Base-by-base conservation (phyloP, 2,113 vertebrate species). In the Plecotus auritus region DNA sequence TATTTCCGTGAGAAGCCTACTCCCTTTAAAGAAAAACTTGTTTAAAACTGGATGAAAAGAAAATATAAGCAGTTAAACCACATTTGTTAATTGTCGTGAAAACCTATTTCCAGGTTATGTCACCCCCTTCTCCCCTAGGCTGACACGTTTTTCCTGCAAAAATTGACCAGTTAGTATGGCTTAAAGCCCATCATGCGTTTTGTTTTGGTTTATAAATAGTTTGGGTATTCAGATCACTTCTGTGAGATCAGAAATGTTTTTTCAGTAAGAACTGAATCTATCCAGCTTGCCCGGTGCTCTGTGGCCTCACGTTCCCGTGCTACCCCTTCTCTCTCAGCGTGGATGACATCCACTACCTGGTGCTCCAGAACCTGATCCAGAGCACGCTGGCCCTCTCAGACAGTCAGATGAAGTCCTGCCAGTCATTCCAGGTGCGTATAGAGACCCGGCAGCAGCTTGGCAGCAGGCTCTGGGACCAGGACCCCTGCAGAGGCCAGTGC, bases 331-430 rank as follows among this genome's bases (percentile, higher is more conserved):
- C 26, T 97, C 96, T 51, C 98, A 99, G 99, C 91, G 92, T 97
- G 49, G 98, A 98, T 1, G 99, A 99, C 95, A 99, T 99, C 94
- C 99, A 99, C 95, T 97, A 98, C 32, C 98, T 99, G 7, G 99
- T 99, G 91, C 98, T 99, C 6, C 98, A 99, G 96, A 99, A 99
- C 96, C 96, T 99, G 96, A 99, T 99, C 97, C 99, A 99, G 98
- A 99, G 99, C 97, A 99, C 99, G 0, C 82, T 99, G 98, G 99
- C 99, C 69, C 99, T 99, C 96, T 99, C 99, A 3, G 99, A 99
- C 98, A 98, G 95, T 85, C 99, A 99, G 97, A 99, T 99, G 99
- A 99, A 99, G 97, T 98, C 98, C 76, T 99, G 98, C 88, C 99
- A 98, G 95, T 99, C 99, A 0, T 99, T 99, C 93, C 99, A 99